Evolutionary conservation across 2,113 vertebrate genomes (phyloP).

Genomic region (Gracilinanus agilis): DNA sequence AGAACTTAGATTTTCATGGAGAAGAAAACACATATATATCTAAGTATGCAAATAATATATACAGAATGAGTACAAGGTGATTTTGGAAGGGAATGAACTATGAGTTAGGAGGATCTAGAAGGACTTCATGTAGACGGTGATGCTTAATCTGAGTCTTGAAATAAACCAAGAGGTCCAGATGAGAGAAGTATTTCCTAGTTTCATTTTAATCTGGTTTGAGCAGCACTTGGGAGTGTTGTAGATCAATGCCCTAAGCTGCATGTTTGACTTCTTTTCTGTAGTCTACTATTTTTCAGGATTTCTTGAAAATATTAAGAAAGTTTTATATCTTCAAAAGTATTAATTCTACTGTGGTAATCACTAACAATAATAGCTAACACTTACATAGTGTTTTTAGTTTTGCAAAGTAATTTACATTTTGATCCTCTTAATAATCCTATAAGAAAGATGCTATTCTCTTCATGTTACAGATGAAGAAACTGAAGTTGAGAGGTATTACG

Average conservation of each 20-base stretch:
- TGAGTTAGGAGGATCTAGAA: too few relatives aligned
- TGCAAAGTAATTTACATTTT: neutral
- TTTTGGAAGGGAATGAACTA: too few relatives aligned
- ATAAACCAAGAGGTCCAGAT: neutral
- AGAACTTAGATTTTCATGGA: too few relatives aligned
- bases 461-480: neutral
- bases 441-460: neutral
- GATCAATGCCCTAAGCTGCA: too few relatives aligned
- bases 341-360: neutral
- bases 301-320: neutral
- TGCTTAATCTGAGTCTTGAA: too few relatives aligned
- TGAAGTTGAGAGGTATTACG: neutral
- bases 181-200: neutral
- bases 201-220: neutral
- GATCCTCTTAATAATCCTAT: neutral
- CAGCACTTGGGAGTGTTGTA: neutral
- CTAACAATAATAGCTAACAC: neutral
- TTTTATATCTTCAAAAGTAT: neutral
- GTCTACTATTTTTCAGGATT: neutral
- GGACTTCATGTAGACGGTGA: too few relatives aligned
- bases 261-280: neutral
- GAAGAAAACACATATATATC: too few relatives aligned
- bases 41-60: too few relatives aligned
- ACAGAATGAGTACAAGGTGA: too few relatives aligned
- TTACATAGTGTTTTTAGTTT: neutral